phyloP scores from a whole-genome alignment of 2,888 invertebrate species.

The Aphidoletes aphidimyza region DNA sequence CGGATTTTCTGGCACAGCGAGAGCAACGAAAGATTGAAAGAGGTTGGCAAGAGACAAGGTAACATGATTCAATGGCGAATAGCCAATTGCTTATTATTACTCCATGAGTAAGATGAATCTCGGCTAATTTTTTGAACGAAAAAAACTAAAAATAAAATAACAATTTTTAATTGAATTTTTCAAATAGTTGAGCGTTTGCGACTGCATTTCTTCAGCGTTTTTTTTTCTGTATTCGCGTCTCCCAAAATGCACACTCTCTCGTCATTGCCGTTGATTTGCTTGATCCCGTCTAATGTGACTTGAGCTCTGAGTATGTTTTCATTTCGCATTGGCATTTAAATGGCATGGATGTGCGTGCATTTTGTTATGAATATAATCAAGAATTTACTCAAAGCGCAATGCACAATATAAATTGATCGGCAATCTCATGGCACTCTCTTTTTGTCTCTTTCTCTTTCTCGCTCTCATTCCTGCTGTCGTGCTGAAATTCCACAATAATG shows the following conservation, averaged over 20 bases:
- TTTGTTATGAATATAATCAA: constrained; percentile 38
- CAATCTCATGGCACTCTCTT: no score
- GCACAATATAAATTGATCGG: constrained; percentile 37
- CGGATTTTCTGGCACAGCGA: not conserved
- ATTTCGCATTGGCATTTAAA: constrained; percentile 40
- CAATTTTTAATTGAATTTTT: constrained; percentile 11
- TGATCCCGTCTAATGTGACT: no score
- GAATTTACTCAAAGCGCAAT: constrained; percentile 34
- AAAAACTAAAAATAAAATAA: not conserved
- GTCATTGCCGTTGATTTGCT: no score
- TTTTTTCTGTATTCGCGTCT: no score
- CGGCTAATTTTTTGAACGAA: no score
- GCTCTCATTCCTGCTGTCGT: not conserved
- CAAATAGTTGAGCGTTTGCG: not conserved
- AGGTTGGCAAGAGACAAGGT: not conserved
- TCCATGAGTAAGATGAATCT: constrained; percentile 5
- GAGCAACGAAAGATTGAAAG: not conserved
- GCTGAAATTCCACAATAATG: constrained; percentile 23
- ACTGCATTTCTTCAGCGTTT: not conserved
- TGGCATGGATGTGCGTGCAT: constrained; percentile 34
- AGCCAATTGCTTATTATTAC: not conserved
- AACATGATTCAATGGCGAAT: not conserved
- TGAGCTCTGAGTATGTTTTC: no score
- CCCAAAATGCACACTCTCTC: no score
- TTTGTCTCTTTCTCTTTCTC: no score